phyloP scores from a whole-genome alignment of 2,888 invertebrate genomes.

The Drosophila aldrichi region DNA sequence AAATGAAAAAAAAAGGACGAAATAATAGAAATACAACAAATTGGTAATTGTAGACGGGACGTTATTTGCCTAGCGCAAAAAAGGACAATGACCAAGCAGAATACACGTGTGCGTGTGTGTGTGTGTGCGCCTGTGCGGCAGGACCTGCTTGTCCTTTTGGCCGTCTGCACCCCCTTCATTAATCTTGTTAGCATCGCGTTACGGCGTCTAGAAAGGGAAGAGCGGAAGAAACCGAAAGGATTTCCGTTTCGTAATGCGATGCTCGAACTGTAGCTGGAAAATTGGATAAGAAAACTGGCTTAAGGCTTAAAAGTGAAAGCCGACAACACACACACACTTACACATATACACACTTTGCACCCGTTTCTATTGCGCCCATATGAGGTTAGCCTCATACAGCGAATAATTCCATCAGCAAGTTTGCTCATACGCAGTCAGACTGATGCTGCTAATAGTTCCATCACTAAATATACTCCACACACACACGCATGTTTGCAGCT shows the following conservation, averaged over 20 bases:
- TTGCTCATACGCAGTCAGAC: background rate
- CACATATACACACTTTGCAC: background rate
- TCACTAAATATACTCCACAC: background rate
- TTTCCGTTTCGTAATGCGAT: slow-evolving; percentile 80
- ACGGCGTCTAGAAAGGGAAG: slow-evolving; percentile 40
- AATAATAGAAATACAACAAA: slow-evolving; percentile 12
- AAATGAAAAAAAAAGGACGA: slow-evolving; percentile 30
- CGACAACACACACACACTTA: slow-evolving; percentile 36
- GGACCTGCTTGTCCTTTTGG: slow-evolving; percentile 60
- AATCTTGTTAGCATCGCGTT: slow-evolving; percentile 72
- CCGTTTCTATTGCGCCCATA: background rate
- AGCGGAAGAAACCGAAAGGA: slow-evolving; percentile 80
- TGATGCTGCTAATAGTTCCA: background rate
- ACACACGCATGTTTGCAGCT: background rate
- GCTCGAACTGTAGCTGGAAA: slow-evolving; percentile 41
- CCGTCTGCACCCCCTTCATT: slow-evolving; percentile 72
- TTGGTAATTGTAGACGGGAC: slow-evolving; percentile 53
- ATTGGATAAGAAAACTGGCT: slow-evolving; percentile 53
- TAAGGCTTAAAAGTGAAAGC: slow-evolving; percentile 73
- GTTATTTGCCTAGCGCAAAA: slow-evolving; percentile 77
- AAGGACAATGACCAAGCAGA: slow-evolving; percentile 78
- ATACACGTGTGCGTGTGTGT: slow-evolving; percentile 45
- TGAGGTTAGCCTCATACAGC: background rate
- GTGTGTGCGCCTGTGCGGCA: slow-evolving; percentile 20
- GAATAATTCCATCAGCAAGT: too few species aligned